Evolutionary conservation across 2,797 vertebrate species (phyloP), one percentile per base, ranked within the genome.

Genomic region (Crenichthys baileyi): DNA sequence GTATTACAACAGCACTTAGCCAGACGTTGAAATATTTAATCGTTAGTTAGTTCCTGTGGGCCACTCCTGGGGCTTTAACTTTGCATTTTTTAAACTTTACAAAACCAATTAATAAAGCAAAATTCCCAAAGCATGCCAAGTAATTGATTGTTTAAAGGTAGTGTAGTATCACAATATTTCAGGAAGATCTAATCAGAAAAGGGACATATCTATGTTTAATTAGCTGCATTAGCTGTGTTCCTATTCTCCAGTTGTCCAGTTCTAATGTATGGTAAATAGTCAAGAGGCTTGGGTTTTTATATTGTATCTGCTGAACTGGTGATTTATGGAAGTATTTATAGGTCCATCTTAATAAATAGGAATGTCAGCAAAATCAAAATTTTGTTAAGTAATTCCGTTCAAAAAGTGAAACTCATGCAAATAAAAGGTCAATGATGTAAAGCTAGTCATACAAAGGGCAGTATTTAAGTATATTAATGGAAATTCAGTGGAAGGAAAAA

Each of bases 21-120:
- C 5, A 83, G 73, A 83, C 76, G 86, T 75, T 80, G 94, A 83
- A 92, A 94, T 94, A 91, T 94, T 93, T 93, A 85, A 94, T 92
- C 39, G 70, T 11, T 76, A 85, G 77, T 88, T 91, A 80, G 86
- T 90, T 93, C 80, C 87, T 85, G 67, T 81, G 75, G 79, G 82
- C 72, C 74, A 83, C 79, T 67, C 7, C 72, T 48, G 86, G 82
- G 67, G 79, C 71, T 87, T 77, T 80, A 79, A 68, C 24, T 68
- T 68, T 24, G 20, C 24, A n/a, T 41, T 24, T 6, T 24, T n/a
- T 7, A 3, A 39, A 41, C 22, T 41, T n/a, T 44, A 1, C 1
- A n/a, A 39, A 44, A 44, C 44, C 39, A 6, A 67, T 67, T 12
- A 13, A 67, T 41, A 41, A 44, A 39, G 22, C 39, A 15, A n/a